Evolutionary conservation across 2,797 vertebrate genomes (phyloP), one percentile per base, ranked within the genome.

Genomic region (Argyrosomus regius): DNA sequence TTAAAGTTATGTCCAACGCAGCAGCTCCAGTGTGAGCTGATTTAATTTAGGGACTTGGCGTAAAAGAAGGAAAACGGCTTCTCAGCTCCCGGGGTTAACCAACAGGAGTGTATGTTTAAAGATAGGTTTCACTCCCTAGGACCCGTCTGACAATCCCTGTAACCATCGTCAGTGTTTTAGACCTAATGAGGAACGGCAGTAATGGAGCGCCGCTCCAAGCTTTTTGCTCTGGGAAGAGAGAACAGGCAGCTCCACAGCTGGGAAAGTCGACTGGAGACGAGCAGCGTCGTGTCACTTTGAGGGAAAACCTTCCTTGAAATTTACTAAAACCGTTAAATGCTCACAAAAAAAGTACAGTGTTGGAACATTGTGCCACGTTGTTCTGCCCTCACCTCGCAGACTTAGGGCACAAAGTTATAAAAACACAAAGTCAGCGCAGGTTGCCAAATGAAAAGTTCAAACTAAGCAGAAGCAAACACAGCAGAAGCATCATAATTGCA

Each of bases 171-270:
- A 77, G 20, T 76, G 75, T 70, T 91, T 78, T 66, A 80, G 69
- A 63, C 77, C 78, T 88, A 91, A 92, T 89, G 84, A 89, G 78
- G 77, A 87, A 54, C 22, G 83, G 86, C 90, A 92, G 85, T 75
- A 83, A 84, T 75, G 69, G 68, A 86, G 72, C 18, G 75, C 78
- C 18, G 76, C 85, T 87, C 64, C 59, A 41, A 87, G 85, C 64
- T 59, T 59, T 68, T 59, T 65, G 62, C 78, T 70, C 50, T 3
- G 22, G 10, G 39, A 78, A 31, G 24, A 22, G 66, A 74, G 78
- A 87, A 60, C 39, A 35, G 56, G 46, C 54, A 82, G 80, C 48
- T 58, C 62, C 61, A 24, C 78, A 78, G 78, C 83, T 81, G 77
- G 48, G 81, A 77, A 77, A 76, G 71, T 48, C 31, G 11, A 35